Conservation (phyloP, 2,113 vertebrate genomes). For the Callithrix jacchus region DNA sequence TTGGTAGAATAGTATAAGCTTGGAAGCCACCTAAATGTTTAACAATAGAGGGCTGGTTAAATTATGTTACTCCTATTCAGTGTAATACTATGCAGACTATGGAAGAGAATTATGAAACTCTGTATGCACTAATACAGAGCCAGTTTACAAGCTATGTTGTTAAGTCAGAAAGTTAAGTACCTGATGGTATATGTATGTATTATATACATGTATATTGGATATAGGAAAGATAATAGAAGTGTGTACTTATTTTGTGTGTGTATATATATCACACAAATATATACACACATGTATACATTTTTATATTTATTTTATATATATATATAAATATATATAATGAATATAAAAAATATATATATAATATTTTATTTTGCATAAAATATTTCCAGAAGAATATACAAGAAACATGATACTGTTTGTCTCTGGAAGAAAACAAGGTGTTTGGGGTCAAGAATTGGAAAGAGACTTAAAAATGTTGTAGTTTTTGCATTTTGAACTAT, state of each 20-base stretch:
- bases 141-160: neutral
- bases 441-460: slow-evolving; percentile 36
- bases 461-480: neutral
- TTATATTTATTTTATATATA: neutral
- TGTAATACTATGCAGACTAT: neutral
- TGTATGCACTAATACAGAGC: neutral
- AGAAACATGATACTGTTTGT: neutral
- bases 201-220: neutral
- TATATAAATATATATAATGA: neutral
- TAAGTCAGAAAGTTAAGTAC: neutral
- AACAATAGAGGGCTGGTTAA: neutral
- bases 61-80: neutral
- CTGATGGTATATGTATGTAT: neutral
- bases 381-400: neutral
- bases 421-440: neutral
- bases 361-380: neutral
- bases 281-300: neutral
- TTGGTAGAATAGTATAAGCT: slow-evolving; percentile 9
- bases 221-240: neutral
- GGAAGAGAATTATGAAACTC: neutral
- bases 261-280: neutral
- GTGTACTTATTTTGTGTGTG: neutral
- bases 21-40: slow-evolving; percentile 20
- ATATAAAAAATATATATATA: too few species aligned
- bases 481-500: neutral